Evolutionary conservation across 1,140 invertebrate genomes (phyloP).

Genomic region (Steinernema khuongi): DNA sequence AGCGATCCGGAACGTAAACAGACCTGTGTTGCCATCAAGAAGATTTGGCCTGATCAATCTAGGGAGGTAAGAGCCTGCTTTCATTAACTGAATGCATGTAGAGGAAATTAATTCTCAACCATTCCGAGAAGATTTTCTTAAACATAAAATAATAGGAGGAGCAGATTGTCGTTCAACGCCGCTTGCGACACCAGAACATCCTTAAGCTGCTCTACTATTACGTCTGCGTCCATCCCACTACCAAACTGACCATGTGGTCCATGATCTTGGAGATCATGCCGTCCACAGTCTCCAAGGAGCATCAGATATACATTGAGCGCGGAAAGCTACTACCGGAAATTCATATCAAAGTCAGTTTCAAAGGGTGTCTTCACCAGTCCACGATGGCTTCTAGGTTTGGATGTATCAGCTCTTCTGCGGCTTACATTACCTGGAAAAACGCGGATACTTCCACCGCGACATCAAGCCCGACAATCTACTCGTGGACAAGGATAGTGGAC

Average conservation of each 20-base stretch:
- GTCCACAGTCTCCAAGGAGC: slow-evolving; percentile 32
- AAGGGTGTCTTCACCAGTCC: slow-evolving; percentile 17
- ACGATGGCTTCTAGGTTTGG: slow-evolving; percentile 17
- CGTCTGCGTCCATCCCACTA: slow-evolving; percentile 30
- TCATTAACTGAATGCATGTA: no score
- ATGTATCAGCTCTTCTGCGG: slow-evolving; percentile 35
- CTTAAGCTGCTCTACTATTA: slow-evolving; percentile 38
- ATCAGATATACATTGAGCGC: slow-evolving; percentile 9
- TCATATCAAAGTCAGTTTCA: slow-evolving; percentile 20
- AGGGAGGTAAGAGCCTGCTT: slow-evolving; percentile 35
- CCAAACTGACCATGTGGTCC: slow-evolving; percentile 39
- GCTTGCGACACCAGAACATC: slow-evolving; percentile 36
- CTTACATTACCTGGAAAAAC: slow-evolving; percentile 27
- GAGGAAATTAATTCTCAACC: no score
- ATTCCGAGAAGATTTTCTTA: no score
- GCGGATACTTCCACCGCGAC: slow-evolving; percentile 30
- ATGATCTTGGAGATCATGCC: slow-evolving; percentile 38
- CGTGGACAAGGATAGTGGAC: slow-evolving; percentile 26
- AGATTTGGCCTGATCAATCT: slow-evolving; percentile 41
- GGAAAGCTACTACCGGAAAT: slow-evolving; percentile 6
- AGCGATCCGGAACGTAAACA: not conserved
- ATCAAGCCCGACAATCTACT: slow-evolving; percentile 36
- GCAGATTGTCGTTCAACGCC: slow-evolving; percentile 35
- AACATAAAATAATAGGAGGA: no score
- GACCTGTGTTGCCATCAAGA: slow-evolving; percentile 38